Base-by-base conservation (phyloP, 1,140 invertebrate species). In the Drosophila azteca region DNA sequence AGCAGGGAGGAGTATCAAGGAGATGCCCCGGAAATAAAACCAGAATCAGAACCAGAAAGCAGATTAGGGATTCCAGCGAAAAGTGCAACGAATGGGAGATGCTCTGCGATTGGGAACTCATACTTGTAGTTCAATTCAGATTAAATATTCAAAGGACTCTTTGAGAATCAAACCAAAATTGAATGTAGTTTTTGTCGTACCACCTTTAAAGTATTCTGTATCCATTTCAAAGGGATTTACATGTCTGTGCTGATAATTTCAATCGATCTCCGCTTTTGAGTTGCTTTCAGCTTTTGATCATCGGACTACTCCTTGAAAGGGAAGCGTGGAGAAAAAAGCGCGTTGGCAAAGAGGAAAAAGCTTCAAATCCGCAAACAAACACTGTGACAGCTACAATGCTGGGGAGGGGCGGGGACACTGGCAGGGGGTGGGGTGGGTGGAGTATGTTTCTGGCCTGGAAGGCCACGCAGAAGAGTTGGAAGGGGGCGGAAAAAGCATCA, bases 341-440 rank as follows among this genome's bases (percentile, higher is more conserved):
- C 79, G 78, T 71, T 82, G 63, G 48, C 68, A 71, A 82, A 82
- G 74, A 73, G 77, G 64, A 78, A 85, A 83, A 70, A 87, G 82
- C 82, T 73, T 77, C 69, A 88, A 85, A 85, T 85, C 82, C 82
- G 75, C 82, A 85, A 87, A 87, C 82, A 85, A 85, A 85, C 78
- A 85, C 78, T 87, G 83, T 82, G 82, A 76, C 82, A 72, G 69
- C 78, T 71, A 75, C 78, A 87, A 78, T 81, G 81, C 77, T n/a
- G n/a, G n/a, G n/a, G n/a, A n/a, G 65, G 77, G 50, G 52, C 61
- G 71, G 11, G 68, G 60, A 39, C 58, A 70, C 35, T 11, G 51
- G 64, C 41, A 51, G 75, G 31, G 35, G 58, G 35, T 20, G 57
- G 35, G 35, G 15, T 20, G 57, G 4, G 22, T 17, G 4, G 48